These are phyloP conservation scores for Folsomia candida DNA, from an alignment of 2,888 invertebrate genomes.

Conservation along the genomic window DNA sequence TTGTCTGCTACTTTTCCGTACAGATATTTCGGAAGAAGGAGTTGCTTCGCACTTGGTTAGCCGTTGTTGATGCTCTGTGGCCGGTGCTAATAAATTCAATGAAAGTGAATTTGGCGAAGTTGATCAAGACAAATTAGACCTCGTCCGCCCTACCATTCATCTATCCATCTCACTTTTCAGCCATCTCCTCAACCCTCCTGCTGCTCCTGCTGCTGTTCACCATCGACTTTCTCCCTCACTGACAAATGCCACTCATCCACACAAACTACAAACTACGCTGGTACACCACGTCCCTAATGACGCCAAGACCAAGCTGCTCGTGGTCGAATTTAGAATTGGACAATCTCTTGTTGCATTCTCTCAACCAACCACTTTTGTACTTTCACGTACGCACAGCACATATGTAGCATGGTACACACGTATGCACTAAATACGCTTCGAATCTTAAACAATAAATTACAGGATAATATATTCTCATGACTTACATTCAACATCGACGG, in stretches of 20 bases:
- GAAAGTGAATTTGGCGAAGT: conserved; percentile 23
- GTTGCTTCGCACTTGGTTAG: too few species aligned
- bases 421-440: not conserved
- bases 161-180: conserved; percentile 39
- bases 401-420: too few species aligned
- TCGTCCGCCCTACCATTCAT: conserved; percentile 44
- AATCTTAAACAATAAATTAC: not conserved
- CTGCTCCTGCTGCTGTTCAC: not conserved
- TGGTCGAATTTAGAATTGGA: too few species aligned
- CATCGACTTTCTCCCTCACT: not conserved
- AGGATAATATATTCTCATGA: conserved; percentile 46
- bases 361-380: too few species aligned
- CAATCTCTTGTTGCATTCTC: too few species aligned
- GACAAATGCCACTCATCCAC: not conserved
- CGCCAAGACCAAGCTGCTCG: too few species aligned
- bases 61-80: too few species aligned
- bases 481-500: conserved; percentile 87
- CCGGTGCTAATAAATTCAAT: conserved; percentile 13
- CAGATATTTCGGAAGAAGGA: too few species aligned
- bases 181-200: not conserved
- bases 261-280: too few species aligned
- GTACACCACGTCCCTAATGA: too few species aligned
- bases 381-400: too few species aligned
- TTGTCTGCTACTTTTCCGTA: too few species aligned
- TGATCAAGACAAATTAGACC: conserved; percentile 51